A percentile compares a stretch with the other conserved stretches of the same genome.
phyloP scores from a whole-genome alignment of 2,888 invertebrate species.

The Cantharis nigra region DNA sequence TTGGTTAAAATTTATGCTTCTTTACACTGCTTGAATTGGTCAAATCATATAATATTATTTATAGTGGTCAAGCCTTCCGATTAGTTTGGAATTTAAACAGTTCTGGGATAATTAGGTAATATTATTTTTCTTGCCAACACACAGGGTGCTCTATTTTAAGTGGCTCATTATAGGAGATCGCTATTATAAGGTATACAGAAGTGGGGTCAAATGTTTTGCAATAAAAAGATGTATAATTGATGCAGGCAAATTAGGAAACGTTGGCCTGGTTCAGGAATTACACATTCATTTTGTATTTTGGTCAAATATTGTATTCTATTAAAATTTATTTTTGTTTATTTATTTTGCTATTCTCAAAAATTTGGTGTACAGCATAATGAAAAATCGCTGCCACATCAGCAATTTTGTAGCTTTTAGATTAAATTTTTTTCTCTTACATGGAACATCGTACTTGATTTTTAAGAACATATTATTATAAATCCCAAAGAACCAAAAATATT shows the following conservation, averaged over 20 bases:
- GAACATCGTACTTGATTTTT: no score
- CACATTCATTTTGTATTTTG: no score
- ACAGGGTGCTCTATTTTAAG: background rate
- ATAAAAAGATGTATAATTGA: background rate
- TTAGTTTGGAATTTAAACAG: background rate
- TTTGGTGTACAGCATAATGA: no score
- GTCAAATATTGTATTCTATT: no score
- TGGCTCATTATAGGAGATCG: background rate
- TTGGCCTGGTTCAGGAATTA: background rate
- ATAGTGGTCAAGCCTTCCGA: background rate
- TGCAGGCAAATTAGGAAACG: background rate
- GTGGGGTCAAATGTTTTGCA: background rate
- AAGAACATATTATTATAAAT: no score
- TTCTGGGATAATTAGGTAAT: background rate
- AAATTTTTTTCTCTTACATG: no score
- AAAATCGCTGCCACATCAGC: no score
- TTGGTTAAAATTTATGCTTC: background rate
- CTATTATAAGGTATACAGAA: background rate
- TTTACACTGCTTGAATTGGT: background rate
- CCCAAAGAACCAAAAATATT: no score
- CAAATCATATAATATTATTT: background rate
- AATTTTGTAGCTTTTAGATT: no score
- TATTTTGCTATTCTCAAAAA: no score
- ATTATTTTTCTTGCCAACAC: background rate
- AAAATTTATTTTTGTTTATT: no score